These are phyloP conservation scores for Neosalanx taihuensis DNA, from an alignment of 2,797 vertebrate genomes.

Conservation along the genomic window DNA sequence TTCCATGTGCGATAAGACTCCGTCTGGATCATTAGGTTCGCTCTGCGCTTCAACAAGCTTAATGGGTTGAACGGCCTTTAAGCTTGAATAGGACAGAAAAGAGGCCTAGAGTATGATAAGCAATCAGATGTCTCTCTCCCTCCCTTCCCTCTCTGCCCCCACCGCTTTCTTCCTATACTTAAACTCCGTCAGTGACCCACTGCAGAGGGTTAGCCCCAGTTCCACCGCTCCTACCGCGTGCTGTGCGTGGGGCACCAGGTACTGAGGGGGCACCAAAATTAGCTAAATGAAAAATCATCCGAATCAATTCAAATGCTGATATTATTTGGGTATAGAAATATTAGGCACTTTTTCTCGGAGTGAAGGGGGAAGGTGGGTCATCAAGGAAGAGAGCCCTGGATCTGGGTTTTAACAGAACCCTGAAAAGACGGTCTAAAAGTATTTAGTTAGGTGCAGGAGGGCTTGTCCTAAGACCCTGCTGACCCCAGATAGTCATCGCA, in stretches of 20 bases:
- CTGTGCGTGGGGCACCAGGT: too few relatives aligned
- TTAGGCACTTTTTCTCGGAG: too few relatives aligned
- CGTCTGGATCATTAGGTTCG: constrained; percentile 17
- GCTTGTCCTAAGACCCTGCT: not conserved
- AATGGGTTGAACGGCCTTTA: constrained; percentile 21
- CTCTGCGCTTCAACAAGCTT: constrained; percentile 19
- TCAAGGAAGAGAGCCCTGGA: too few relatives aligned
- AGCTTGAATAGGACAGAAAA: constrained; percentile 25
- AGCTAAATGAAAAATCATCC: too few relatives aligned
- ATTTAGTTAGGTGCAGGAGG: too few relatives aligned
- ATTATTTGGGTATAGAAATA: too few relatives aligned
- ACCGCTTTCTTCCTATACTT: not conserved
- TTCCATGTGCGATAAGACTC: constrained; percentile 24
- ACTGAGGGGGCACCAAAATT: too few relatives aligned
- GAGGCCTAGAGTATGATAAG: not conserved
- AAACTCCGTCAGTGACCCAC: not conserved
- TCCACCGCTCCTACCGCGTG: too few relatives aligned
- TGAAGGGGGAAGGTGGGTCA: too few relatives aligned
- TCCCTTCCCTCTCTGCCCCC: not conserved
- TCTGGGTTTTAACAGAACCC: not conserved
- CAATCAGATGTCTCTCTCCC: not conserved
- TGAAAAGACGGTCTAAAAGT: not conserved
- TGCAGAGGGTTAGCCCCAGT: not conserved
- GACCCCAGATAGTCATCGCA: too few relatives aligned
- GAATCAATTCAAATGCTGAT: too few relatives aligned